Evolutionary conservation across 2,888 invertebrate genomes (phyloP).

Genomic region (Cataglyphis livida): DNA sequence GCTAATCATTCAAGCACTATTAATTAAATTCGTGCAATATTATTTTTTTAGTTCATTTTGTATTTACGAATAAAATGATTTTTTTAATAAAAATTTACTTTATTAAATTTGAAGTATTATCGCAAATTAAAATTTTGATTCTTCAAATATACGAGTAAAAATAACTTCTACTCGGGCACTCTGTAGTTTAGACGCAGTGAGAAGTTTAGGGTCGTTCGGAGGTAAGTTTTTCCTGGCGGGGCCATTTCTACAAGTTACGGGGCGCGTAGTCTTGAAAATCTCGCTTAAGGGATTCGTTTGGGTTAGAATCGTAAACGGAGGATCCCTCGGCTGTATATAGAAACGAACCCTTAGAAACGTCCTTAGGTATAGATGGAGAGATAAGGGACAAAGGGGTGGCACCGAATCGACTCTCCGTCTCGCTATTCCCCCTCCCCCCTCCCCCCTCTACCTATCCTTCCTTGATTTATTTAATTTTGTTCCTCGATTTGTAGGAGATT

Average conservation of each 20-base stretch:
- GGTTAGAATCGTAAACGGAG: constrained; percentile 75
- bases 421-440: no score
- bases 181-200: constrained; percentile 60
- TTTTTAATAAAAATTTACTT: constrained; percentile 11
- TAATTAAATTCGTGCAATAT: neutral
- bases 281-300: constrained; percentile 75
- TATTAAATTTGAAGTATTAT: neutral
- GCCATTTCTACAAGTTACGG: constrained; percentile 76
- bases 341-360: constrained; percentile 75
- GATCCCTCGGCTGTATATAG: constrained; percentile 72
- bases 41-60: neutral
- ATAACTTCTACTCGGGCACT: constrained; percentile 36
- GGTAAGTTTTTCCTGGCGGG: constrained; percentile 71
- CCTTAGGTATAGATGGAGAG: constrained; percentile 76
- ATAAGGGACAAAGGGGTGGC: constrained; percentile 72
- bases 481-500: constrained; percentile 76
- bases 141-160: constrained; percentile 31
- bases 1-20: neutral
- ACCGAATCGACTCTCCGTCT: constrained; percentile 37
- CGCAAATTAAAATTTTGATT: constrained; percentile 22
- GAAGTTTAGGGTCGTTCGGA: constrained; percentile 62
- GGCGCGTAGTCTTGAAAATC: constrained; percentile 77
- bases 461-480: constrained; percentile 82
- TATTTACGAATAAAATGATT: neutral
- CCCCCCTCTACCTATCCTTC: neutral